Conservation (phyloP, 1,140 invertebrate species). For the Drosophila lacertosa region DNA sequence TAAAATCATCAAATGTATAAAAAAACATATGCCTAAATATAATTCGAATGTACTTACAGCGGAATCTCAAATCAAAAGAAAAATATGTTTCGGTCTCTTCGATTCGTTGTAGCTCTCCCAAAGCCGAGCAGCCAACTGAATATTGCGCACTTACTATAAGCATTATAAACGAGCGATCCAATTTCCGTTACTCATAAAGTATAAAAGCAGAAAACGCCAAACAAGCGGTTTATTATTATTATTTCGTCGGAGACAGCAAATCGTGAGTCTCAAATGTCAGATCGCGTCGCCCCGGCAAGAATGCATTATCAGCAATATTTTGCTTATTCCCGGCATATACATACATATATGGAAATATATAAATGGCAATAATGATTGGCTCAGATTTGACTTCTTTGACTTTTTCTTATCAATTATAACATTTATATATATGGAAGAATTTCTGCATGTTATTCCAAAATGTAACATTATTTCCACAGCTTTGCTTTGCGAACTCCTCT, state of each 20-base stretch:
- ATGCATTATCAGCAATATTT: not conserved
- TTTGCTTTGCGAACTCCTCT: not conserved
- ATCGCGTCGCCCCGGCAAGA: not conserved
- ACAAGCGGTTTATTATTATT: not conserved
- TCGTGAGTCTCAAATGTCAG: not conserved
- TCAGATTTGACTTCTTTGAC: too few relatives aligned
- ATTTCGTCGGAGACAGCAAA: not conserved
- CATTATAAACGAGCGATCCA: too few relatives aligned
- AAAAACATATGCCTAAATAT: not conserved
- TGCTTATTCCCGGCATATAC: not conserved
- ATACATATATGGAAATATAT: not conserved
- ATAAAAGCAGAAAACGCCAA: not conserved
- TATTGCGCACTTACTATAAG: not conserved
- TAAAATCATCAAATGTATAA: not conserved
- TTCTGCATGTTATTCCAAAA: too few relatives aligned
- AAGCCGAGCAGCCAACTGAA: not conserved
- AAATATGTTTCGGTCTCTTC: not conserved
- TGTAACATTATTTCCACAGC: not conserved
- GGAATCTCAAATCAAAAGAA: not conserved
- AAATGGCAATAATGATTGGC: too few relatives aligned
- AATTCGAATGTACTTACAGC: not conserved
- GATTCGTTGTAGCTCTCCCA: too few relatives aligned
- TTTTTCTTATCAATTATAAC: too few relatives aligned
- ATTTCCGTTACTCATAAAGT: not conserved
- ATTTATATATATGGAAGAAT: too few relatives aligned